A percentile compares a stretch with the other conserved stretches of the same genome.
phyloP scores from a whole-genome alignment of 2,888 invertebrate species.

The Onthophagus sagittarius region DNA sequence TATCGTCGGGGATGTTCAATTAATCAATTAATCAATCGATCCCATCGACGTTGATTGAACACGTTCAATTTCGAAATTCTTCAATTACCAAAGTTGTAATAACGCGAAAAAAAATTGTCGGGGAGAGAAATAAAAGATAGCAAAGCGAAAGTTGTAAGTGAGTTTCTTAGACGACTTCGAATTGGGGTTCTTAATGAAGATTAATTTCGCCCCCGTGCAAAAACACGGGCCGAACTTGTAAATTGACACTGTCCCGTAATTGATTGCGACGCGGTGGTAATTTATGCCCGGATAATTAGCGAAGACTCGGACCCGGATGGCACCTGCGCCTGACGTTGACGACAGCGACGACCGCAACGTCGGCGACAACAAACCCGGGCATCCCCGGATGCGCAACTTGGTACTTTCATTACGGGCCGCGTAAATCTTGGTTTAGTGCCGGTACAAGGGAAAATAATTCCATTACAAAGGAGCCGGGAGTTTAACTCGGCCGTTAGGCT shows the following conservation, averaged over 20 bases:
- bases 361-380: background rate
- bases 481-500: constrained; percentile 1
- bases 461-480: constrained; percentile 10
- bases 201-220: background rate
- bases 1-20: background rate
- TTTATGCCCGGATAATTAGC: constrained; percentile 8
- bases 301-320: constrained; percentile 2
- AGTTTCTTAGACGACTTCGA: no score
- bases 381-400: background rate
- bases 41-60: background rate
- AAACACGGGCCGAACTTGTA: background rate
- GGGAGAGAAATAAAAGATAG: no score
- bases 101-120: no score
- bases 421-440: constrained; percentile 12
- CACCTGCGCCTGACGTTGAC: constrained; percentile 9
- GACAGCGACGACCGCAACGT: background rate
- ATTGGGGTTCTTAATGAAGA: background rate
- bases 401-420: constrained; percentile 11
- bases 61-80: background rate
- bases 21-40: background rate
- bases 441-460: constrained; percentile 12
- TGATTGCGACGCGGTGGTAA: constrained; percentile 8
- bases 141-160: no score
- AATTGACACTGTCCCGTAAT: constrained; percentile 11
- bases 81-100: no score